phyloP scores from a whole-genome alignment of 2,797 vertebrate species.

The Sternarchorhynchus goeldii region DNA sequence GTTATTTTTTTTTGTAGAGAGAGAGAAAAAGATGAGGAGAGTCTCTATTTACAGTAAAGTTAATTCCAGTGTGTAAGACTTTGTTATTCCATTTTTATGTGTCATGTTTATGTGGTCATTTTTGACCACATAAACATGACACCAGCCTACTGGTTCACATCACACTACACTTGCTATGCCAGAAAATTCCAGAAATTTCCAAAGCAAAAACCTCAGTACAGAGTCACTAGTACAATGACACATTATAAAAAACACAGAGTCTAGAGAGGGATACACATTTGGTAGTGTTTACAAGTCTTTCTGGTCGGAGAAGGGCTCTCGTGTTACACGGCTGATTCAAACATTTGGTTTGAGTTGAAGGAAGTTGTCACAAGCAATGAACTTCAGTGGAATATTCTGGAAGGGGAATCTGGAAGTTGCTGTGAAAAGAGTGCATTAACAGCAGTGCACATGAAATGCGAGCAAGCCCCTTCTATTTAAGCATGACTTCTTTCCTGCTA shows the following conservation, averaged over 20 bases:
- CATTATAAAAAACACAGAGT: slow-evolving; percentile 7
- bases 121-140: too few relatives aligned
- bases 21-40: too few relatives aligned
- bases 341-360: slow-evolving; percentile 37
- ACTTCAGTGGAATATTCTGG: slow-evolving; percentile 25
- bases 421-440: slow-evolving; percentile 41
- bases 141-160: slow-evolving; percentile 6
- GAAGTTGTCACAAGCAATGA: slow-evolving; percentile 18
- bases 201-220: slow-evolving; percentile 7
- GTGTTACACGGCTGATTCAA: slow-evolving; percentile 18
- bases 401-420: slow-evolving; percentile 27
- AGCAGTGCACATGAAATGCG: too few relatives aligned
- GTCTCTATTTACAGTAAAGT: too few relatives aligned
- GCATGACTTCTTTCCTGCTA: slow-evolving; percentile 21
- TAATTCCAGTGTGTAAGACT: too few relatives aligned
- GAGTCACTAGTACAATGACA: slow-evolving; percentile 17
- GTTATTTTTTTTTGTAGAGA: too few relatives aligned
- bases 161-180: not conserved
- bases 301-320: slow-evolving; percentile 30
- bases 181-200: slow-evolving; percentile 14
- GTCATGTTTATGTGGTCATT: too few relatives aligned
- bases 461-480: slow-evolving; percentile 21
- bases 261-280: slow-evolving; percentile 26
- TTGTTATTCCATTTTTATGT: too few relatives aligned
- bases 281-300: slow-evolving; percentile 43